Evolutionary conservation across 2,888 invertebrate genomes (phyloP).

Genomic region (Platerodrilus igneus): DNA sequence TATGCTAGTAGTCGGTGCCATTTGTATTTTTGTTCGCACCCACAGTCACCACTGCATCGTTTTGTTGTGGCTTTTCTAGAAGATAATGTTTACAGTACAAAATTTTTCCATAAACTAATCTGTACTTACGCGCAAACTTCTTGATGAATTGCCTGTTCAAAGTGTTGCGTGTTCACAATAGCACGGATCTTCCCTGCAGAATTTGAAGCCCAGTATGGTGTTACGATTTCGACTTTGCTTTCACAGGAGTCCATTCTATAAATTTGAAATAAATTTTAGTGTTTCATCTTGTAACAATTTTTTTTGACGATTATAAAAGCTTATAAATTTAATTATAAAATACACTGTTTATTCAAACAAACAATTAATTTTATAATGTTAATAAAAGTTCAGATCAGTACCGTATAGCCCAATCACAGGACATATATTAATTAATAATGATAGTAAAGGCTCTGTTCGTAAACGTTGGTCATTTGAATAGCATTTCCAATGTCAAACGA

Average conservation of each 20-base stretch:
- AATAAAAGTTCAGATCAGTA: too few relatives aligned
- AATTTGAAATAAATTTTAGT: conserved; percentile 14
- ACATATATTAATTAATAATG: too few relatives aligned
- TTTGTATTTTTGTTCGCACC: conserved; percentile 86
- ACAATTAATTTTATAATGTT: too few relatives aligned
- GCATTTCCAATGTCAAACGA: too few relatives aligned
- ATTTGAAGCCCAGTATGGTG: conserved; percentile 92
- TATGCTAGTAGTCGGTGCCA: conserved; percentile 84
- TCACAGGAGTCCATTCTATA: conserved; percentile 82
- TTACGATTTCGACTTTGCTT: conserved; percentile 87
- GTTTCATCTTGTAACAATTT: neutral
- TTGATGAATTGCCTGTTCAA: conserved; percentile 92
- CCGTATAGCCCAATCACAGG: too few relatives aligned
- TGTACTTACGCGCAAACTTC: conserved; percentile 84
- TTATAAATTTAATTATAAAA: too few relatives aligned
- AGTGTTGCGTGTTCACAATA: conserved; percentile 90
- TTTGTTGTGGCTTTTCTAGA: conserved; percentile 73
- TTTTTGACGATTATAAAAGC: too few relatives aligned
- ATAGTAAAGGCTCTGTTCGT: too few relatives aligned
- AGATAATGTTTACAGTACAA: conserved; percentile 30
- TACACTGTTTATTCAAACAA: too few relatives aligned
- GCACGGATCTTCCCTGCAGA: conserved; percentile 87
- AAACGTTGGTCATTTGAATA: too few relatives aligned
- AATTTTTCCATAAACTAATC: neutral
- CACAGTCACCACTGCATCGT: conserved; percentile 81